Evolutionary conservation across 1,140 invertebrate genomes (phyloP).

Genomic region (Trypoxylus dichotomus): DNA sequence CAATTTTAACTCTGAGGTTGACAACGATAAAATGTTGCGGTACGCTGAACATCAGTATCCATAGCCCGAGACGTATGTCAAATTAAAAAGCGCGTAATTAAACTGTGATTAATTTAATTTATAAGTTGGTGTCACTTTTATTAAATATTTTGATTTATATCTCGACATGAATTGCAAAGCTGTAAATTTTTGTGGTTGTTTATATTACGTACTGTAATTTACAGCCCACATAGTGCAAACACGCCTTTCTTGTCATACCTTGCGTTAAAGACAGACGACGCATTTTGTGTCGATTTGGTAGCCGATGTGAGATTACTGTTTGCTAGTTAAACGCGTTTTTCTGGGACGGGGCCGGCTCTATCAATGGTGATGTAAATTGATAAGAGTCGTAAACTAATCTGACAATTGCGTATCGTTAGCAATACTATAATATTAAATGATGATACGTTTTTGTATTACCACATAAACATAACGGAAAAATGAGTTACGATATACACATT

Average conservation of each 20-base stretch:
- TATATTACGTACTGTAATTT: background rate
- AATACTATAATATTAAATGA: too few species aligned
- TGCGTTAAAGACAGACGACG: background rate
- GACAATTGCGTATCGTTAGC: too few species aligned
- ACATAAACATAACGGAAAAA: too few species aligned
- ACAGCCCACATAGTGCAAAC: background rate
- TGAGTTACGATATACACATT: too few species aligned
- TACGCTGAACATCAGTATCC: slow-evolving; percentile 9
- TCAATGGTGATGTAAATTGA: too few species aligned
- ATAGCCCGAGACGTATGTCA: slow-evolving; percentile 5
- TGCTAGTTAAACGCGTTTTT: too few species aligned
- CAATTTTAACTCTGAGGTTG: slow-evolving; percentile 11
- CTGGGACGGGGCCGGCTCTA: too few species aligned
- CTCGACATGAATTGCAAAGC: background rate
- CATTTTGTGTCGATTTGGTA: too few species aligned
- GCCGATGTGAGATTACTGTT: too few species aligned
- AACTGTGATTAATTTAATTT: slow-evolving; percentile 21
- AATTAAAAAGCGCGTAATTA: slow-evolving; percentile 11
- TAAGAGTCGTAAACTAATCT: too few species aligned
- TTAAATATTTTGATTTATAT: slow-evolving; percentile 24
- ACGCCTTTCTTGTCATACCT: background rate
- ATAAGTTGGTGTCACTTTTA: slow-evolving; percentile 12
- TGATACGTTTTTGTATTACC: too few species aligned
- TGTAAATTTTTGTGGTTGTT: slow-evolving; percentile 6
- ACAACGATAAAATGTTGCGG: slow-evolving; percentile 19